A percentile compares a stretch with the other conserved stretches of the same genome.
Evolutionary conservation across 2,888 invertebrate species (phyloP).

Genomic region (Diogma glabrata): DNA sequence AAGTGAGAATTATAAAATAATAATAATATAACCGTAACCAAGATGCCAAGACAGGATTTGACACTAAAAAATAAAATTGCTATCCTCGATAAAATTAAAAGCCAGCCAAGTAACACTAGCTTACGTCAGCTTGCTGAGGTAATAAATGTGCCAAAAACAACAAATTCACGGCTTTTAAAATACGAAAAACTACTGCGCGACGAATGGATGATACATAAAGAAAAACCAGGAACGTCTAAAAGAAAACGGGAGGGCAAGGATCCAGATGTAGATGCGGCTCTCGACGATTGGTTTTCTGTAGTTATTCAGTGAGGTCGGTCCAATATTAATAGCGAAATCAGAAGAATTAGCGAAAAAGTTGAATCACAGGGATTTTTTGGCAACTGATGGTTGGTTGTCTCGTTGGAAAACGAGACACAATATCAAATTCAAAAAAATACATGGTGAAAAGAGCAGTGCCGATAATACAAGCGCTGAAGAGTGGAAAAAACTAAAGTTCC

Average conservation of each 20-base stretch:
- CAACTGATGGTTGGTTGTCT: too few relatives aligned
- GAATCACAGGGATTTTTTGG: too few relatives aligned
- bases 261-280: not conserved
- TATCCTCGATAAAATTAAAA: not conserved
- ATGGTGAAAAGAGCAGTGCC: too few relatives aligned
- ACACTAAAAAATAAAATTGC: not conserved
- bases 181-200: not conserved
- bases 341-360: too few relatives aligned
- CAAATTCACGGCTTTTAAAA: not conserved
- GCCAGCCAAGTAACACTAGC: slow-evolving; percentile 1
- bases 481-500: not conserved
- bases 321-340: too few relatives aligned
- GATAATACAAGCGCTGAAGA: not conserved
- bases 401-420: not conserved
- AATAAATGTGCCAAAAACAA: slow-evolving; percentile 1
- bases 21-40: too few relatives aligned
- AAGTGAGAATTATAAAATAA: not conserved
- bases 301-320: not conserved
- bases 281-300: too few relatives aligned
- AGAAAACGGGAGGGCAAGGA: not conserved
- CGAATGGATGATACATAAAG: not conserved
- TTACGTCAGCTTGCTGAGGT: not conserved
- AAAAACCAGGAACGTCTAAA: not conserved
- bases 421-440: not conserved
- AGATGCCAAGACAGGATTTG: not conserved